A percentile compares a stretch with the other conserved stretches of the same genome.
Evolutionary conservation across 2,888 invertebrate genomes (phyloP).

Genomic region (Trissolcus japonicus): DNA sequence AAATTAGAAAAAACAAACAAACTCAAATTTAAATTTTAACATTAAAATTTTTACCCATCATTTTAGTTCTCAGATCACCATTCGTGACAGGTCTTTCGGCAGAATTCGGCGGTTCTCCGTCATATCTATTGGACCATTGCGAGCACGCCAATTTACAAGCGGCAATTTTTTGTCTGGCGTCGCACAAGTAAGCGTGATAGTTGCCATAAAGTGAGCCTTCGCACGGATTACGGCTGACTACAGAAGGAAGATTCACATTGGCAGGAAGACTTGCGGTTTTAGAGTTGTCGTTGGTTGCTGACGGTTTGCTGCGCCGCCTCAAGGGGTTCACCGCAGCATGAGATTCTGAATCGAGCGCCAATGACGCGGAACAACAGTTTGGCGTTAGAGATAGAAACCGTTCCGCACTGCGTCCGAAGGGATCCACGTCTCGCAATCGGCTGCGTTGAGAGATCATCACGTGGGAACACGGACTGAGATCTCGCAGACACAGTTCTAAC

Average conservation of each 20-base stretch:
- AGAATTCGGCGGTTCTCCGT: slow-evolving; percentile 77
- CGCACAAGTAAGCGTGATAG: slow-evolving; percentile 90
- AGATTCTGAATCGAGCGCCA: slow-evolving; percentile 44
- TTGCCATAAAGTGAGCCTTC: slow-evolving; percentile 85
- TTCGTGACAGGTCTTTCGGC: slow-evolving; percentile 1
- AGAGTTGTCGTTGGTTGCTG: slow-evolving; percentile 38
- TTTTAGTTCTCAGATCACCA: slow-evolving; percentile 22
- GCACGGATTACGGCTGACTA: slow-evolving; percentile 5
- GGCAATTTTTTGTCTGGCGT: slow-evolving; percentile 87
- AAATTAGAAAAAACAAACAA: too few species aligned
- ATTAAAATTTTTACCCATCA: slow-evolving; percentile 7
- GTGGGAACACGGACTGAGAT: slow-evolving; percentile 88
- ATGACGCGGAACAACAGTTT: slow-evolving; percentile 77
- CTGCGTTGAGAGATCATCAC: slow-evolving; percentile 88
- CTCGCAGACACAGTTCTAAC: slow-evolving; percentile 91
- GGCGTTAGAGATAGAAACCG: slow-evolving; percentile 87
- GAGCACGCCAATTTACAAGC: slow-evolving; percentile 85
- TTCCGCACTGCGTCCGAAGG: slow-evolving; percentile 85
- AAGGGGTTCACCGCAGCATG: slow-evolving; percentile 20
- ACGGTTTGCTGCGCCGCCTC: slow-evolving; percentile 8
- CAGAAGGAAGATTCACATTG: slow-evolving; percentile 42
- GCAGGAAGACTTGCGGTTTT: slow-evolving; percentile 59
- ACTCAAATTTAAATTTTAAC: not conserved
- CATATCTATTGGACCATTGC: slow-evolving; percentile 88
- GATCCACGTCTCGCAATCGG: slow-evolving; percentile 83